Evolutionary conservation across 2,888 invertebrate species (phyloP).

Genomic region (Oscheius sp.): DNA sequence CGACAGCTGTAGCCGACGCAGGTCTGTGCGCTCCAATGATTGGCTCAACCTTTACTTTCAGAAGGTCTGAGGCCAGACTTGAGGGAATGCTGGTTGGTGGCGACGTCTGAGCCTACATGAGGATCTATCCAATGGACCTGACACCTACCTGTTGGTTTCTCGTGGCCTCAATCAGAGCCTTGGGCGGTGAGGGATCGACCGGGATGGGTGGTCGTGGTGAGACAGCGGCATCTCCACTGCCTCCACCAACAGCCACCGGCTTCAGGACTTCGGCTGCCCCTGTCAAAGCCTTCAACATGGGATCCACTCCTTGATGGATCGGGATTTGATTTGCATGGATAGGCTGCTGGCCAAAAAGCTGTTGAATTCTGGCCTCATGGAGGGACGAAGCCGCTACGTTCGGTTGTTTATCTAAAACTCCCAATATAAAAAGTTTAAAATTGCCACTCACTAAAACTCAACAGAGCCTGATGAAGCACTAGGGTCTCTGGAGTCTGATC

Average conservation of each 20-base stretch:
- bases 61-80: conserved; percentile 7
- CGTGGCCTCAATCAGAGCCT: conserved; percentile 37
- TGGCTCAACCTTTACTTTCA: conserved; percentile 9
- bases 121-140: not conserved
- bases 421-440: not conserved
- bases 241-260: conserved; percentile 43
- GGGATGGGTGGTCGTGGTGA: conserved; percentile 66
- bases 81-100: conserved; percentile 29
- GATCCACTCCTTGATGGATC: conserved; percentile 7
- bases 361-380: conserved; percentile 34
- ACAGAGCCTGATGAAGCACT: conserved; percentile 56
- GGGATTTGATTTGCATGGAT: conserved; percentile 5
- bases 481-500: conserved; percentile 43
- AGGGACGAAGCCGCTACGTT: conserved; percentile 12
- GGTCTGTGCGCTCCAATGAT: conserved; percentile 28
- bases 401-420: conserved; percentile 1
- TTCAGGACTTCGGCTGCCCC: conserved; percentile 32
- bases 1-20: not conserved
- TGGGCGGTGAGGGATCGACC: conserved; percentile 66
- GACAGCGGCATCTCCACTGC: conserved; percentile 43
- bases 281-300: conserved; percentile 5
- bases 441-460: conserved; percentile 17
- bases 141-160: conserved; percentile 37
- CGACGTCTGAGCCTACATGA: conserved; percentile 36
- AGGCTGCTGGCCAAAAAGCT: conserved; percentile 29